A percentile compares a stretch with the other conserved stretches of the same genome.
Conservation (phyloP, 2,797 vertebrate species). For the Linurgus olivaceus region DNA sequence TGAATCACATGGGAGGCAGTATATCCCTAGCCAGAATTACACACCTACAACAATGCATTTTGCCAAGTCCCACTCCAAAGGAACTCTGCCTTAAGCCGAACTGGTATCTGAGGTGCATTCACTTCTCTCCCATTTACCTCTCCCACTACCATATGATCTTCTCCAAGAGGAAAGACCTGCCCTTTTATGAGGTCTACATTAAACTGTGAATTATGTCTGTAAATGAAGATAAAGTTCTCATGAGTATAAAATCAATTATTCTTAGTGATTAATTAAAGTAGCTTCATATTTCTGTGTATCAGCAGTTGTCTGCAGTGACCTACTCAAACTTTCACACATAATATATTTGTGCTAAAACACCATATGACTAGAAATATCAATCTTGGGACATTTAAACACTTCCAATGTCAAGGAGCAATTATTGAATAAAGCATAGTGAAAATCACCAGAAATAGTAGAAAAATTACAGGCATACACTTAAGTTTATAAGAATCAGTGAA, state of each 20-base stretch:
- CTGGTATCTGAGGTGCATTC: background rate
- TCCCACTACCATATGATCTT: background rate
- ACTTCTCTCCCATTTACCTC: background rate
- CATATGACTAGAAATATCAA: background rate
- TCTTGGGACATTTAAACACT: background rate
- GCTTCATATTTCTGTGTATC: background rate
- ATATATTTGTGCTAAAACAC: background rate
- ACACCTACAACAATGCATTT: background rate
- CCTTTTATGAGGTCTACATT: background rate
- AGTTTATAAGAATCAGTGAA: background rate
- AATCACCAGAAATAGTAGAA: background rate
- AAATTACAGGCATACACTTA: background rate
- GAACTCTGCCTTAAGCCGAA: background rate
- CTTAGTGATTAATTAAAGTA: background rate
- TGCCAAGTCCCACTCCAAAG: background rate
- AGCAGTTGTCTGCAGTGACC: background rate
- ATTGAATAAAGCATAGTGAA: background rate
- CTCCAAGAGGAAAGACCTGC: background rate
- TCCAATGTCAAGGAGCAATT: background rate
- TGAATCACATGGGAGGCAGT: background rate
- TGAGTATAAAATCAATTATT: background rate
- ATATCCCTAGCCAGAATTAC: background rate
- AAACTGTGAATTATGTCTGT: background rate
- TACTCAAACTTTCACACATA: background rate
- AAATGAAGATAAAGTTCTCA: slow-evolving; percentile 2